Evolutionary conservation across 2,888 invertebrate species (phyloP), one percentile per base, ranked within the genome.

Genomic region (Thymelicus acteon): DNA sequence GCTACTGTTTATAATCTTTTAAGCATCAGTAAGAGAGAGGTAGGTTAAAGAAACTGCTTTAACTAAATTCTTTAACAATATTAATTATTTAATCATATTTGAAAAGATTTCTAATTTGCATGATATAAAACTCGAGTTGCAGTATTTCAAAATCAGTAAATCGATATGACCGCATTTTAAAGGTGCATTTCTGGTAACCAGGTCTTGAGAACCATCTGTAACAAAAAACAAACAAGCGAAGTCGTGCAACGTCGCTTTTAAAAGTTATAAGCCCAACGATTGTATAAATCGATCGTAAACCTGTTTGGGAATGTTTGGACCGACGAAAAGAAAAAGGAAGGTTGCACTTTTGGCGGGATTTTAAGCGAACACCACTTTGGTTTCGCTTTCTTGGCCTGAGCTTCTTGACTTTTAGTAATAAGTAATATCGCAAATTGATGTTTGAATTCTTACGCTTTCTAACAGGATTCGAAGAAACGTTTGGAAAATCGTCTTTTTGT

Each of bases 221-320:
- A 62, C 44, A 61, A 47, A 7, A 19, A 24, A 37, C 61, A 62
- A 68, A 62, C 61, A 62, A 47, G 47, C 48, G 37, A 52, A 67
- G 31, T 66, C 40, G 40, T 52, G 31, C 54, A 62, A 31, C 39
- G 61, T 61, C 60, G 67, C 47, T 24, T 49, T 40, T 44, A 44
- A 52, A 7, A 52, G 7, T 15, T 19, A 47, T 47, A 44, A 61
- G 47, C 54, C 31, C 57, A 63, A 63, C 57, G 63, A 62, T 49
- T 58, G 24, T 63, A 63, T 69, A 58, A 58, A 69, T 69, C 19
- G 69, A 39, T 68, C 57, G 63, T 57, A 69, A 69, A 69, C 69
- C 69, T 10, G 69, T 68, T 63, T 57, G 13, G 58, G 47, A 48
- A 63, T 63, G 47, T 69, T 69, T 69, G 62, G 69, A 15, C 48